A percentile compares a stretch with the other conserved stretches of the same genome.
Conservation (phyloP, 2,797 vertebrate genomes). For the Crocodylus rhombifer region DNA sequence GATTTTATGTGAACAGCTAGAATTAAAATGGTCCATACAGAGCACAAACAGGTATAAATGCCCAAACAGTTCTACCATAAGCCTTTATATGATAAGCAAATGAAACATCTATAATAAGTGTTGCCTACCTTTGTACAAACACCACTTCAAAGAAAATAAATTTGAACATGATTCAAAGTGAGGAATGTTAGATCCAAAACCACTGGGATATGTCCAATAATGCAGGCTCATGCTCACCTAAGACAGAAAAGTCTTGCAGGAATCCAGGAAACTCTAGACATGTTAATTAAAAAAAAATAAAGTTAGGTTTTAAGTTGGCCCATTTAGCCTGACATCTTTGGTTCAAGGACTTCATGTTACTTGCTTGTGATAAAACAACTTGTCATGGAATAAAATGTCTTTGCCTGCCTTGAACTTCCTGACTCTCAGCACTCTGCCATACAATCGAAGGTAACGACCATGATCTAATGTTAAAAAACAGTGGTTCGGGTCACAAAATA, state of each 20-base stretch:
- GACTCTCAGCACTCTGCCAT: fast-evolving
- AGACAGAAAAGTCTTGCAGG: background rate
- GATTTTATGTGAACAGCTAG: background rate
- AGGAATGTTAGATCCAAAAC: background rate
- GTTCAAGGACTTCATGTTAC: background rate
- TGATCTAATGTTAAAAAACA: fast-evolving
- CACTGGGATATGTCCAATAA: background rate
- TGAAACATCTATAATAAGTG: background rate
- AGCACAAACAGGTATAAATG: background rate
- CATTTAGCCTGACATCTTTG: background rate
- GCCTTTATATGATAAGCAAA: background rate
- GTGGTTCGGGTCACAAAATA: background rate
- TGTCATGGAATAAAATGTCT: fast-evolving
- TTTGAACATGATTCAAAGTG: background rate
- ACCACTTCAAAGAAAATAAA: background rate
- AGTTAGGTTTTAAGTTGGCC: background rate
- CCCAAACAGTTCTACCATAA: background rate
- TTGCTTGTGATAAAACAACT: background rate
- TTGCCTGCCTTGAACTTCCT: background rate
- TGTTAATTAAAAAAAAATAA: conserved; percentile 22
- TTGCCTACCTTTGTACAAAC: background rate
- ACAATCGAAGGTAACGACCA: background rate
- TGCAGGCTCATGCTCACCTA: background rate
- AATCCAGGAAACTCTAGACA: conserved; percentile 13
- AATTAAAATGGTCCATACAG: background rate